Conservation (phyloP, 2,888 invertebrate species). For the Rhingia campestris region DNA sequence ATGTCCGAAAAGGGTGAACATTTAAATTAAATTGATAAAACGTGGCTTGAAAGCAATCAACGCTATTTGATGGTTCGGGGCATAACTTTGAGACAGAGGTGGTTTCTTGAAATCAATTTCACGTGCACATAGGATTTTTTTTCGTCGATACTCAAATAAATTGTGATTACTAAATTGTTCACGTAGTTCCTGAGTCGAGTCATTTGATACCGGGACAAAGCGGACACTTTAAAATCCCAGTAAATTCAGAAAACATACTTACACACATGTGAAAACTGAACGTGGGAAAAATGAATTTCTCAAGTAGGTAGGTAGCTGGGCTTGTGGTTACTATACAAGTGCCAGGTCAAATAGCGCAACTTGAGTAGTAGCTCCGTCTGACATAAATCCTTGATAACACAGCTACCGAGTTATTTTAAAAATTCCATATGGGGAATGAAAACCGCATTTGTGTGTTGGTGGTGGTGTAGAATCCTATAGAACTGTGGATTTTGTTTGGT, state of each 20-base stretch:
- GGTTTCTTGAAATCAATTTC: not conserved
- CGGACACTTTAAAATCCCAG: too few relatives aligned
- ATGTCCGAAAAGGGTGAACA: slow-evolving; percentile 45
- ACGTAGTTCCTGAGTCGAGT: not conserved
- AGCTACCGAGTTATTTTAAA: not conserved
- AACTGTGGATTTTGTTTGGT: not conserved
- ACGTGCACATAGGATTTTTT: not conserved
- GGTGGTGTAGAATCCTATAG: not conserved
- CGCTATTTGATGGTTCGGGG: not conserved
- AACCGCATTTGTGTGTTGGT: not conserved
- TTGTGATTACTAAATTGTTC: not conserved
- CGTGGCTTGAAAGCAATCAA: not conserved
- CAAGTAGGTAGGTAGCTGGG: not conserved
- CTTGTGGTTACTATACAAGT: slow-evolving; percentile 1
- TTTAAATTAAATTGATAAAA: slow-evolving; percentile 13
- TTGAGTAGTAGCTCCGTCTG: slow-evolving; percentile 4
- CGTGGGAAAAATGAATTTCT: slow-evolving; percentile 4
- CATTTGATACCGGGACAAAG: not conserved
- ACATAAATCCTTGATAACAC: slow-evolving; percentile 5
- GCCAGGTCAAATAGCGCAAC: not conserved
- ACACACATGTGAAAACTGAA: not conserved
- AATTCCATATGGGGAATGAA: not conserved
- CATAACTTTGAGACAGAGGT: not conserved
- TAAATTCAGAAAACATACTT: too few relatives aligned
- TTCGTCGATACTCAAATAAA: not conserved